A percentile compares a stretch with the other conserved stretches of the same genome.
Conservation (phyloP, 2,888 invertebrate genomes). For the Hypsopygia costalis region DNA sequence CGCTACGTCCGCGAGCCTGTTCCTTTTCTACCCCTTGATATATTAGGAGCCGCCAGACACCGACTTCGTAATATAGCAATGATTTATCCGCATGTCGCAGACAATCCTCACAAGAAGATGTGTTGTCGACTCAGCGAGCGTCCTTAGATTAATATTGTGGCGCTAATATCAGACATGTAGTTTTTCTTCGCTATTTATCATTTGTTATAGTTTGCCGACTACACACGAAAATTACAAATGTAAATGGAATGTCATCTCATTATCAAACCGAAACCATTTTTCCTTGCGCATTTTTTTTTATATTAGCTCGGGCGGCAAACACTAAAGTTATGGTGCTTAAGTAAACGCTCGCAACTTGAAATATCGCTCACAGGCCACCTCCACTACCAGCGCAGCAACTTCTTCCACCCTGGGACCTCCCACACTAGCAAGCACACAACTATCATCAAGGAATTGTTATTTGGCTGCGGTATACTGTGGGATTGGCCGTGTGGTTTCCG, state of each 20-base stretch:
- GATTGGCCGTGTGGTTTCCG: too few relatives aligned
- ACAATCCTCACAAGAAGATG: constrained; percentile 48
- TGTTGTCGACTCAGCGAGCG: constrained; percentile 37
- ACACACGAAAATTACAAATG: neutral
- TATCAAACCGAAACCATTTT: too few relatives aligned
- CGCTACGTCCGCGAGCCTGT: constrained; percentile 26
- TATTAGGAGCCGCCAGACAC: constrained; percentile 52
- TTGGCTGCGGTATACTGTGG: too few relatives aligned
- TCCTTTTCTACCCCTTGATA: constrained; percentile 58
- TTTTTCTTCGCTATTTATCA: constrained; percentile 34
- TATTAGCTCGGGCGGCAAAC: too few relatives aligned
- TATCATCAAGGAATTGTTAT: too few relatives aligned
- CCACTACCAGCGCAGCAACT: too few relatives aligned
- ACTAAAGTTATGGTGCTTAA: too few relatives aligned
- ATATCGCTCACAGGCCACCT: too few relatives aligned
- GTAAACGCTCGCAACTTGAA: too few relatives aligned
- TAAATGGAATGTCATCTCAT: neutral
- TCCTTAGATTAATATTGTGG: constrained; percentile 49
- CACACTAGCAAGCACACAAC: too few relatives aligned
- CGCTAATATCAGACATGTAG: constrained; percentile 45
- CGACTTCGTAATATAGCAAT: constrained; percentile 61
- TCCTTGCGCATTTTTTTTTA: too few relatives aligned
- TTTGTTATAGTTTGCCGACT: constrained; percentile 3
- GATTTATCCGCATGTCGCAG: constrained; percentile 53
- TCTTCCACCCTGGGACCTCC: too few relatives aligned